Percentiles rank a stretch among this genome's conserved stretches.
phyloP scores from a whole-genome alignment of 2,888 invertebrate genomes.

The Glomeris marginata region DNA sequence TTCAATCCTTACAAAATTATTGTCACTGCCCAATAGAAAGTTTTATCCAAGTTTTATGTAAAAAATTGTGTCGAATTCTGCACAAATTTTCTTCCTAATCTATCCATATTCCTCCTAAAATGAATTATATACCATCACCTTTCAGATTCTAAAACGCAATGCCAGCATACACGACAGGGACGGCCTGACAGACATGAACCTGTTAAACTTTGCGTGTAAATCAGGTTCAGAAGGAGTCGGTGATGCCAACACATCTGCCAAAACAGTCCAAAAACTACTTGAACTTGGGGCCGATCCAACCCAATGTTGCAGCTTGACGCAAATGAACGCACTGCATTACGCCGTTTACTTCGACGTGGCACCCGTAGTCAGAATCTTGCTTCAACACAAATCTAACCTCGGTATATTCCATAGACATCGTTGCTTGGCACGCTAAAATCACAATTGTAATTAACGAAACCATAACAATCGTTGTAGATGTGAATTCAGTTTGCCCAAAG shows the following conservation, averaged over 20 bases:
- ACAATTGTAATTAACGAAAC: constrained; percentile 2
- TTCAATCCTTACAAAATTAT: background rate
- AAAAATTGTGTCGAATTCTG: too few relatives aligned
- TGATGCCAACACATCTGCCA: constrained; percentile 21
- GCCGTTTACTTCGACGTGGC: constrained; percentile 37
- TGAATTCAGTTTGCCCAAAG: constrained; percentile 33
- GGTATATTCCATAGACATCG: constrained; percentile 18
- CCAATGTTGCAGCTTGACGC: constrained; percentile 35
- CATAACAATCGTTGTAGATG: constrained; percentile 24
- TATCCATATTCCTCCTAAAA: background rate
- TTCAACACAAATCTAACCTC: constrained; percentile 26
- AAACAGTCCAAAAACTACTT: constrained; percentile 23
- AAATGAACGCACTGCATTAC: constrained; percentile 37
- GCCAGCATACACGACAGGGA: constrained; percentile 36
- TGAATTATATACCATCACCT: constrained; percentile 10
- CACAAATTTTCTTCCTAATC: too few relatives aligned
- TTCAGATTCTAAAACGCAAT: constrained; percentile 32
- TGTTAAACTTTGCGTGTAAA: constrained; percentile 37
- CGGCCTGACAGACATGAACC: constrained; percentile 37
- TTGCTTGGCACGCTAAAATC: too few relatives aligned
- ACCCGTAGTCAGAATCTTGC: constrained; percentile 29
- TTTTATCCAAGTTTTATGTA: background rate
- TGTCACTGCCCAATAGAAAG: background rate
- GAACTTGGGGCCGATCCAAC: constrained; percentile 31
- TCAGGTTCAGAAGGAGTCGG: constrained; percentile 34